A percentile compares a stretch with the other conserved stretches of the same genome.
phyloP scores from a whole-genome alignment of 2,113 vertebrate species.

The Syngnathus typhle region DNA sequence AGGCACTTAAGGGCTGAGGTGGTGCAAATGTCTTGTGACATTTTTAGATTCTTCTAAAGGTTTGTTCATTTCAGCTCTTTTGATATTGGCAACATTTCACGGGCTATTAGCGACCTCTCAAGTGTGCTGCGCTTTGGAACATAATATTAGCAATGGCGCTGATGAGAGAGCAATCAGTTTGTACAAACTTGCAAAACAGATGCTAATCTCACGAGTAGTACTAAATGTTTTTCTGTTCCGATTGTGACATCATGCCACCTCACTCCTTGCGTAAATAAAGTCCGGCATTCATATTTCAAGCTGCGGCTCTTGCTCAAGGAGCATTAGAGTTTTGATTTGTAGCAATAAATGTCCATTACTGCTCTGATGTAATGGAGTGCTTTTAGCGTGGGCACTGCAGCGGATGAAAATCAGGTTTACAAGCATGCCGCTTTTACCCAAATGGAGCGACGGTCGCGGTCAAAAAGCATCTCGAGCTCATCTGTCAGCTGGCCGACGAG shows the following conservation, averaged over 20 bases:
- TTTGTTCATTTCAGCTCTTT: too few species aligned
- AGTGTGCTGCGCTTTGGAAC: too few species aligned
- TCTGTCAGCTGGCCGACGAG: not conserved
- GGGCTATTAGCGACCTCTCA: too few species aligned
- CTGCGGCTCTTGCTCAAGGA: not conserved
- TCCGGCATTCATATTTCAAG: not conserved
- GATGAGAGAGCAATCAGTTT: not conserved
- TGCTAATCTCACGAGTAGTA: not conserved
- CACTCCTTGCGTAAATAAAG: not conserved
- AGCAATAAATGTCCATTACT: constrained; percentile 18
- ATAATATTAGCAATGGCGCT: not conserved
- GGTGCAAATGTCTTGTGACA: too few species aligned
- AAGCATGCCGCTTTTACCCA: constrained; percentile 19
- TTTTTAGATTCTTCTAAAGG: too few species aligned
- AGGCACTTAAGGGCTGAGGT: not conserved
- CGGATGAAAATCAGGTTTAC: constrained; percentile 25
- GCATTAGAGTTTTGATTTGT: not conserved
- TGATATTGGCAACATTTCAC: too few species aligned
- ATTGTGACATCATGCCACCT: not conserved
- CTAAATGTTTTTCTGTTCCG: not conserved
- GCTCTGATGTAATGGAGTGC: constrained; percentile 1
- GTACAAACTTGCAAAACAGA: not conserved
- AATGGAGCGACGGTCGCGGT: constrained; percentile 5
- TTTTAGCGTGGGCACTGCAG: not conserved
- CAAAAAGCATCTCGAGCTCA: constrained; percentile 4